Evolutionary conservation across 2,113 vertebrate species (phyloP), one percentile per base, ranked within the genome.

Genomic region (Pimephales promelas): DNA sequence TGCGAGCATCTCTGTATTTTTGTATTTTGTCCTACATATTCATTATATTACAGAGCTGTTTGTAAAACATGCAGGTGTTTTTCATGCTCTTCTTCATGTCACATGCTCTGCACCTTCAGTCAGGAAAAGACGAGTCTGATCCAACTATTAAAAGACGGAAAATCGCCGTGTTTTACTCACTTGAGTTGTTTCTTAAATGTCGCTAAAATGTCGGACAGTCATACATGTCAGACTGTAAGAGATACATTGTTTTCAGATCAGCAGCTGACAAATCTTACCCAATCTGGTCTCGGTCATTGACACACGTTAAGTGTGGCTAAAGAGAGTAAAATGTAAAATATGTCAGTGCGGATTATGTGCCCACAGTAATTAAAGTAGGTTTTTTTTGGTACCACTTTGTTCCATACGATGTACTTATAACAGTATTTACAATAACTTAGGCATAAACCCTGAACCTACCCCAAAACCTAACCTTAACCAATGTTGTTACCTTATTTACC

Each of bases 31-130:
- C 18, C 16, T 40, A 68, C 10, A 40, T 40, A 68, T 40, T 68
- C 64, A 68, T 40, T 36, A n/a, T 34, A 68, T 68, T 40, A 40
- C 34, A 68, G 64, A 40, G 34, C 34, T 22, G 40, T 68, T 68
- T 68, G 34, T 68, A n/a, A 68, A 40, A 68, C 34, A 40, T 68
- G 64, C 64, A 40, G 34, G 20, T 68, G 40, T 68, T 68, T 68
- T 68, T 40, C 64, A n/a, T 40, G 34, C 10, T 68, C 34, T 40
- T 68, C 40, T 68, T 68, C n/a, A n/a, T n/a, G n/a, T n/a, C n/a
- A n/a, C 34, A n/a, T 68, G 64, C 34, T n/a, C 20, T 54, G 26
- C 47, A 49, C 28, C 54, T 24, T 10, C 40, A n/a, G 4, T 45
- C 68, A 47, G 68, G 68, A 72, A 26, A 40, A 26, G 68, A 47